Percentiles rank a stretch among this genome's conserved stretches.
Evolutionary conservation across 2,888 invertebrate genomes (phyloP).

Genomic region (Creontiades dilutus): DNA sequence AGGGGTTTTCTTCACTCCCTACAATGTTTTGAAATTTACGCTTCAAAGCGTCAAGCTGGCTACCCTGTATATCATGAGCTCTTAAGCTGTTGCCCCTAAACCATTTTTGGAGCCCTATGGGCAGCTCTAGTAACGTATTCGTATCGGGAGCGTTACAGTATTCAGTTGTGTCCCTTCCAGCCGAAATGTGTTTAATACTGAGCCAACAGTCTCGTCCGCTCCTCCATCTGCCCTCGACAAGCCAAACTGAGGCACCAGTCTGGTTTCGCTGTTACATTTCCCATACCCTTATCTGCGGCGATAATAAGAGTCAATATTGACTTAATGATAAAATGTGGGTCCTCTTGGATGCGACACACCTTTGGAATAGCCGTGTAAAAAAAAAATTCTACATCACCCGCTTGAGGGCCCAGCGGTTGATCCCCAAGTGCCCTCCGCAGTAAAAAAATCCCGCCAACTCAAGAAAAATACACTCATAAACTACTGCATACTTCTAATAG

Average conservation of each 20-base stretch:
- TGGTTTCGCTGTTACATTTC: slow-evolving; percentile 70
- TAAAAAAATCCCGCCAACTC: neutral
- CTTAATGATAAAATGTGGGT: slow-evolving; percentile 62
- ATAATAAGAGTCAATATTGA: slow-evolving; percentile 70
- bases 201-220: neutral
- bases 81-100: too few species aligned
- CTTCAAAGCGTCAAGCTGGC: too few species aligned
- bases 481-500: too few species aligned
- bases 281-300: slow-evolving; percentile 57
- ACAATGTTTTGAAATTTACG: too few species aligned
- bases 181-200: neutral
- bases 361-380: slow-evolving; percentile 57
- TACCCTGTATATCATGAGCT: too few species aligned
- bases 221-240: neutral
- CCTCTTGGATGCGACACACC: slow-evolving; percentile 67
- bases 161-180: neutral
- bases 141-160: too few species aligned
- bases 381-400: slow-evolving; percentile 35
- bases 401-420: neutral
- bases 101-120: too few species aligned
- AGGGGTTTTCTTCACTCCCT: too few species aligned
- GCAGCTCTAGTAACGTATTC: too few species aligned
- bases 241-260: slow-evolving; percentile 6
- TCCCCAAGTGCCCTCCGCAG: neutral
- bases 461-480: neutral